Base-by-base conservation (phyloP, 1,140 invertebrate genomes). In the Trypoxylus dichotomus region DNA sequence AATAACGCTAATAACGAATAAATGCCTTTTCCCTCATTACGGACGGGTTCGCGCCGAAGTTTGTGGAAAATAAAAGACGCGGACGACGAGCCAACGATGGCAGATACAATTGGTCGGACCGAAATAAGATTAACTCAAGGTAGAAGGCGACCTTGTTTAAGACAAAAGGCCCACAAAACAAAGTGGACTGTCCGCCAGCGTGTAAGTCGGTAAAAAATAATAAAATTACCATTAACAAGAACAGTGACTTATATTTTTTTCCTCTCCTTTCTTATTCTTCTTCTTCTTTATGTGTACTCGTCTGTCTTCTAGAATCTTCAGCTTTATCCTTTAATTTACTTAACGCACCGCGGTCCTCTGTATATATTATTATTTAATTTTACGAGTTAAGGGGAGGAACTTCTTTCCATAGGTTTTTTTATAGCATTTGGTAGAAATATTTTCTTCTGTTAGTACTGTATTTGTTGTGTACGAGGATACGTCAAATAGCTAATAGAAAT, bases 211-310 rank as follows among this genome's bases (percentile, higher is more conserved):
- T 71, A 77, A 79, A 79, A 79, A 79, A 77, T 58, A 76, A 37
- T 32, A 79, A 79, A 79, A 77, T 79, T 77, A 73, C 75, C 76
- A 79, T 77, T 77, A 74, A 60, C 76, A 79, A 79, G 76, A 79
- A 79, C 78, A 79, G 78, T 77, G 72, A 75, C 76, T 63, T 72
- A 76, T 68, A 77, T 77, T 37, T 37, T 37, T 79, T 79, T 79
- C 76, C 72, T 74, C 71, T 76, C 25, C 27, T 13, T 54, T 58
- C 19, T 43, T 21, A 2, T 21, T 11, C 27, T 68, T 68, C 24
- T 68, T 68, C 27, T 58, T 68, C 60, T 68, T 27, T 68, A 10
- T 68, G 60, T 10, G 60, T 68, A 13, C 15, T 5, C 27, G 27
- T 29, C 60, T 29, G 60, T 68, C 47, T 68, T 25, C 21, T 21